phyloP scores from a whole-genome alignment of 2,797 vertebrate species.

The Leptoclinus maculatus region DNA sequence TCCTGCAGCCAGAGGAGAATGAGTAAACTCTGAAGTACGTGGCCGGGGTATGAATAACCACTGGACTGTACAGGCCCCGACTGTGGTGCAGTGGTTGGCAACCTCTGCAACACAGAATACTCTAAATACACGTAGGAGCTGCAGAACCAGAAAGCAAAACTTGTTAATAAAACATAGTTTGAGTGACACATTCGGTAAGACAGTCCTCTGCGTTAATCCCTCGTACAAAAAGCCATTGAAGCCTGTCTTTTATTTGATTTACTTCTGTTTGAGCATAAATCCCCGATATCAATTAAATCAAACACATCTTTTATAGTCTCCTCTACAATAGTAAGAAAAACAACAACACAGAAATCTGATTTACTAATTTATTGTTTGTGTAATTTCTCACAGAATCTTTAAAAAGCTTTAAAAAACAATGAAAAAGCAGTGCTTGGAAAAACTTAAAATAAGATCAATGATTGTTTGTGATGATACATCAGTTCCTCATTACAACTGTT shows the following conservation, averaged over 20 bases:
- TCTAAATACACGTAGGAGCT: conserved; percentile 2
- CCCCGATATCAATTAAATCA: neutral
- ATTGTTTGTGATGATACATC: neutral
- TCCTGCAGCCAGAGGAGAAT: conserved; percentile 48
- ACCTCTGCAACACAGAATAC: conserved; percentile 46
- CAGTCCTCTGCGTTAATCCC: neutral
- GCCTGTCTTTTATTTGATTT: neutral
- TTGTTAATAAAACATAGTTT: neutral
- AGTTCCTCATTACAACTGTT: neutral
- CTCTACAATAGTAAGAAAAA: neutral
- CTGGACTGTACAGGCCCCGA: conserved; percentile 28
- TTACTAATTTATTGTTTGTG: neutral
- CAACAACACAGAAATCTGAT: neutral
- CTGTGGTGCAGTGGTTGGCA: conserved; percentile 61
- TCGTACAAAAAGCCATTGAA: neutral
- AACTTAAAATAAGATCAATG: neutral
- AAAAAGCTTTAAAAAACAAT: neutral
- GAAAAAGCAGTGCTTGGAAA: neutral
- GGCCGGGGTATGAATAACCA: conserved; percentile 61
- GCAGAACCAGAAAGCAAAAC: neutral
- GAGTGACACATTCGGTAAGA: neutral
- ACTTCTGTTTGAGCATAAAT: neutral
- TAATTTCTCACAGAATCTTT: neutral
- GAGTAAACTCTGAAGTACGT: conserved; percentile 62
- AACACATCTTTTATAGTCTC: neutral